phyloP scores from a whole-genome alignment of 2,113 vertebrate genomes.

The Chloropsis cyanopogon region DNA sequence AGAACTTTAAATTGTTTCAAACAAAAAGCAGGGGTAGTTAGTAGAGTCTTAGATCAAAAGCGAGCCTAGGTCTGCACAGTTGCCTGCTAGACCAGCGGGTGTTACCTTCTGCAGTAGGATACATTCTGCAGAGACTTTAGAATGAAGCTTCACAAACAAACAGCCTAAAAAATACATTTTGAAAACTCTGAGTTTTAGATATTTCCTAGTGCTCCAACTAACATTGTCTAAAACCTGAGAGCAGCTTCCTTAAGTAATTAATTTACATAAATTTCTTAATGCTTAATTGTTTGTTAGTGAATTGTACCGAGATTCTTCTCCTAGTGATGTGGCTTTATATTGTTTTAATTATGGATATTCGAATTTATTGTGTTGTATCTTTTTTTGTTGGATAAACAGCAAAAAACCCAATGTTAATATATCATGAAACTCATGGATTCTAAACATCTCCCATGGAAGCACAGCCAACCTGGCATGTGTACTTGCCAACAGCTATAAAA shows the following conservation, averaged over 20 bases:
- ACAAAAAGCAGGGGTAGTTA: constrained; percentile 46
- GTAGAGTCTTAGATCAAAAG: constrained; percentile 60
- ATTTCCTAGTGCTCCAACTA: not conserved
- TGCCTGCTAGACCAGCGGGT: not conserved
- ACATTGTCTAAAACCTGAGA: not conserved
- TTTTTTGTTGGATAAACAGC: not conserved
- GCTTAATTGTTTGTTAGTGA: not conserved
- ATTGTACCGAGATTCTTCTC: not conserved
- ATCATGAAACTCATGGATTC: not conserved
- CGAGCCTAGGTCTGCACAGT: constrained; percentile 9
- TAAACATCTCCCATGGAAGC: not conserved
- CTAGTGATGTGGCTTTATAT: not conserved
- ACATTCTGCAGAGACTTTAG: not conserved
- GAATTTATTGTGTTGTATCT: not conserved
- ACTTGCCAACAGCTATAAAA: constrained; percentile 20
- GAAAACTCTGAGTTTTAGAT: not conserved
- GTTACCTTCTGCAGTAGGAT: not conserved
- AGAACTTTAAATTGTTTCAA: constrained; percentile 44
- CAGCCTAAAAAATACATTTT: not conserved
- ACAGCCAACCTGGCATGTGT: not conserved
- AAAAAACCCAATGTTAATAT: not conserved
- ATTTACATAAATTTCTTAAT: not conserved
- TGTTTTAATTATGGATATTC: constrained; percentile 2
- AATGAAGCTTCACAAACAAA: not conserved
- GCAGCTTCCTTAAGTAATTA: not conserved